A percentile compares a stretch with the other conserved stretches of the same genome.
Conservation (phyloP, 2,113 vertebrate genomes). For the Suncus etruscus region DNA sequence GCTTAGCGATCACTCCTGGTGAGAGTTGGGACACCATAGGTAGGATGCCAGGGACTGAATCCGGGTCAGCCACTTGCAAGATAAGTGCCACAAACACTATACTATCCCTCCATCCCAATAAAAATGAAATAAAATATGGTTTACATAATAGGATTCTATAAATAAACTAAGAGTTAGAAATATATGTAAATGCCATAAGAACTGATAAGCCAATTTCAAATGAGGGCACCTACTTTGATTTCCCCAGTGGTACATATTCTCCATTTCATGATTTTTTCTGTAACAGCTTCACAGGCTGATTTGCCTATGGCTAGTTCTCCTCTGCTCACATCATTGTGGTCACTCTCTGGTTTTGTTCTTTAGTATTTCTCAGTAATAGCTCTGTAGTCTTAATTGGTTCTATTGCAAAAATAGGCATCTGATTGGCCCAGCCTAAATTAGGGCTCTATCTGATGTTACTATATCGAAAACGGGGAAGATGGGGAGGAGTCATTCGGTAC, state of each 20-base stretch:
- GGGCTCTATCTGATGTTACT: neutral
- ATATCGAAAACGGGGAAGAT: neutral
- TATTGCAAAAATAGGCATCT: conserved; percentile 30
- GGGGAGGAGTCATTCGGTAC: neutral
- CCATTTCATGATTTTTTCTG: neutral
- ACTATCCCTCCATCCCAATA: no score
- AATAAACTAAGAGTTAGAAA: neutral
- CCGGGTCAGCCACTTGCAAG: no score
- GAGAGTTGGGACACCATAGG: no score
- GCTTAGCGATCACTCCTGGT: no score
- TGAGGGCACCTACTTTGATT: neutral
- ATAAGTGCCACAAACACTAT: no score
- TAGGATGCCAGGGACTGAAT: no score
- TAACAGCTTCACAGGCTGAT: neutral
- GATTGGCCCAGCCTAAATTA: neutral
- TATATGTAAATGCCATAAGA: neutral
- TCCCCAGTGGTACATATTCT: neutral
- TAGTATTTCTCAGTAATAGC: neutral
- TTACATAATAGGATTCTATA: neutral
- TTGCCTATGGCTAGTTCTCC: neutral
- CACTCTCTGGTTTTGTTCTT: neutral
- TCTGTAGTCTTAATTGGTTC: neutral
- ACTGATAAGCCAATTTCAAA: neutral
- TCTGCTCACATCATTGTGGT: neutral
- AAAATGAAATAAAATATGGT: neutral